Evolutionary conservation across 1,140 invertebrate species (phyloP), one percentile per base, ranked within the genome.

Genomic region (Drosophila sucinea): DNA sequence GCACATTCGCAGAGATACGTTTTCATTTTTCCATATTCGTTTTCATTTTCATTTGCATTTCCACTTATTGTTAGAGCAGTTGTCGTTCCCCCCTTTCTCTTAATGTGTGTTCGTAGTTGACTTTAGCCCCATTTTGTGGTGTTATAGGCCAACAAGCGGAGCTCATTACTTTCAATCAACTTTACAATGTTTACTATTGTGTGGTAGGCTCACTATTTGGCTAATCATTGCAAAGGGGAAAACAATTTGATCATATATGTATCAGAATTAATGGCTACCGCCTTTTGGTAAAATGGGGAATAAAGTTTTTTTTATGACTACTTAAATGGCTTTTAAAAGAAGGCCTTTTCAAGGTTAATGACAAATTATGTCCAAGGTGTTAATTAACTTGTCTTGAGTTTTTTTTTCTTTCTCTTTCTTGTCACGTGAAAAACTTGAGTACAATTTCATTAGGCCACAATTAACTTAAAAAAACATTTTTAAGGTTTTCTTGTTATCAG

Each of bases 121-220:
- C 69, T 73, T 73, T 70, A 65, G 70, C 69, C 76, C 56, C 55
- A 56, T 70, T 62, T 79, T 56, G 64, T 54, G 66, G 79, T 81
- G 73, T 65, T 77, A 60, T 60, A 64, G 79, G 79, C 67, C 65
- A 81, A 62, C 61, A 27, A 51, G 44, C 23, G 25, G 35, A 81
- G 63, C 77, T 68, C 64, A 84, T 84, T 84, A 84, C 69, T 63
- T 84, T 84, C 68, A 84, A 84, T 80, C 60, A 77, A 55, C 60
- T 70, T 63, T 55, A 63, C 41, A n/a, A 35, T 69, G 77, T 83
- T 75, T 79, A 54, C 60, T 60, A 60, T 64, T 60, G 65, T 71
- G 33, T 66, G 38, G 38, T 65, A 81, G 77, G 56, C 17, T 61
- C 35, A 38, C 10, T 38, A 47, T 17, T 47, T 47, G 41, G n/a